Percentiles rank a stretch among this genome's conserved stretches.
phyloP scores from a whole-genome alignment of 2,113 vertebrate species.

The Phainopepla nitens region DNA sequence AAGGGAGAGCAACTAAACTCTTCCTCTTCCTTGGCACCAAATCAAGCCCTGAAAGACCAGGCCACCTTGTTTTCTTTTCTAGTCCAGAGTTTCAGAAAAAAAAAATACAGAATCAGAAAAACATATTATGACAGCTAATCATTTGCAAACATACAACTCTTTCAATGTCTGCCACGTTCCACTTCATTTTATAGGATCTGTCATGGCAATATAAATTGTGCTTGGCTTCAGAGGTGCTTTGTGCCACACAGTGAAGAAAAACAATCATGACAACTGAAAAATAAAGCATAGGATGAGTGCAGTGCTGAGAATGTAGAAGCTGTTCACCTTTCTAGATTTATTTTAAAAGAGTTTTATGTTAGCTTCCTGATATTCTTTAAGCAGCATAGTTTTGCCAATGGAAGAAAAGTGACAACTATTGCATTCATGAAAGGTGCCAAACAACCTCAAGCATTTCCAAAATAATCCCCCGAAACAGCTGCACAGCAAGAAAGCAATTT shows the following conservation, averaged over 20 bases:
- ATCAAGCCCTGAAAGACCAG: conserved; percentile 4
- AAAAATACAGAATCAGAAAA: conserved; percentile 15
- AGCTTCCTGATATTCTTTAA: conserved; percentile 36
- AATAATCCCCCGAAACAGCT: conserved; percentile 29
- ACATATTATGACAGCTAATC: conserved; percentile 68
- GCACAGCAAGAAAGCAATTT: conserved; percentile 48
- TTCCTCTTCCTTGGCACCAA: conserved; percentile 1
- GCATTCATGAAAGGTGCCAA: conserved; percentile 54
- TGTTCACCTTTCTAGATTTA: not conserved
- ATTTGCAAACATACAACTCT: conserved; percentile 68
- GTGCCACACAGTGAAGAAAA: conserved; percentile 38
- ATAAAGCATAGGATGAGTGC: conserved; percentile 1
- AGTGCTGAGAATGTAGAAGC: not conserved
- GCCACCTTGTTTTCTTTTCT: conserved; percentile 4
- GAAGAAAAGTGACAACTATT: conserved; percentile 53
- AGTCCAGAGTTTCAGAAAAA: conserved; percentile 3
- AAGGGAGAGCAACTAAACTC: not conserved
- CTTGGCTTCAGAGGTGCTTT: conserved; percentile 53
- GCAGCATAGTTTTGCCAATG: conserved; percentile 1
- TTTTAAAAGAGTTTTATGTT: conserved; percentile 20
- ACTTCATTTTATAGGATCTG: conserved; percentile 62
- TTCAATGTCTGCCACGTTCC: conserved; percentile 59
- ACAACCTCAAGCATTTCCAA: conserved; percentile 44
- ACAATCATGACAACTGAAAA: conserved; percentile 59
- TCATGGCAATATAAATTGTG: conserved; percentile 63